These are phyloP conservation scores for Calidris pugnax DNA, from an alignment of 2,113 vertebrate species.

Conservation along the genomic window DNA sequence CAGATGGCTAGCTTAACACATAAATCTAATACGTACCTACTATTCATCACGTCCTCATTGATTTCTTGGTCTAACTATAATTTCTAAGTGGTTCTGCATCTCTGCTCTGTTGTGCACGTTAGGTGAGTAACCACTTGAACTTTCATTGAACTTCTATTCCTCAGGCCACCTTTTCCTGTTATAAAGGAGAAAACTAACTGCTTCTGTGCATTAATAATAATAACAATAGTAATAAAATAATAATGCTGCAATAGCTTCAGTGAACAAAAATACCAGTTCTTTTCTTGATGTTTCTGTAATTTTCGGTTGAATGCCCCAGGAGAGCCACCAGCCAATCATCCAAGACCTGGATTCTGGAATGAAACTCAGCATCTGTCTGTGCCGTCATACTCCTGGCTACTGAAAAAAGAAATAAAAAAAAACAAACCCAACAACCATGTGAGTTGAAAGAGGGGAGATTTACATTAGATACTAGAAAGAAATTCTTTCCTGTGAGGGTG, in stretches of 20 bases:
- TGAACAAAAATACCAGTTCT: neutral
- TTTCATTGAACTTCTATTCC: neutral
- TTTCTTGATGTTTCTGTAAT: neutral
- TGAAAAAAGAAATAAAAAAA: neutral
- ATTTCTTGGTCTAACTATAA: neutral
- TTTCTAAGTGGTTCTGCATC: neutral
- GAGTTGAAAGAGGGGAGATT: neutral
- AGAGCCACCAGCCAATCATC: neutral
- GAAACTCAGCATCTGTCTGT: neutral
- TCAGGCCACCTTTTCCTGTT: neutral
- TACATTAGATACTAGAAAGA: no score
- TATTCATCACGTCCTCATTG: neutral
- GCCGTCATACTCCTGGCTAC: neutral
- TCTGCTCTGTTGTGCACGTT: accelerated
- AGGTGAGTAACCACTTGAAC: neutral
- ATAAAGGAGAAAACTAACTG: neutral
- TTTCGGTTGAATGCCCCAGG: neutral
- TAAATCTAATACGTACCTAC: neutral
- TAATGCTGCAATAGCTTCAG: neutral
- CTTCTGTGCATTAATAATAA: neutral
- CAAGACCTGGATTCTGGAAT: neutral
- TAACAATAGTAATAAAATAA: neutral
- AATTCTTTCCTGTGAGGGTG: no score
- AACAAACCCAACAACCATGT: neutral
- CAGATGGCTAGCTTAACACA: neutral